These are phyloP conservation scores for Campylomormyrus tamandua DNA, from an alignment of 2,113 vertebrate genomes.

Conservation along the genomic window DNA sequence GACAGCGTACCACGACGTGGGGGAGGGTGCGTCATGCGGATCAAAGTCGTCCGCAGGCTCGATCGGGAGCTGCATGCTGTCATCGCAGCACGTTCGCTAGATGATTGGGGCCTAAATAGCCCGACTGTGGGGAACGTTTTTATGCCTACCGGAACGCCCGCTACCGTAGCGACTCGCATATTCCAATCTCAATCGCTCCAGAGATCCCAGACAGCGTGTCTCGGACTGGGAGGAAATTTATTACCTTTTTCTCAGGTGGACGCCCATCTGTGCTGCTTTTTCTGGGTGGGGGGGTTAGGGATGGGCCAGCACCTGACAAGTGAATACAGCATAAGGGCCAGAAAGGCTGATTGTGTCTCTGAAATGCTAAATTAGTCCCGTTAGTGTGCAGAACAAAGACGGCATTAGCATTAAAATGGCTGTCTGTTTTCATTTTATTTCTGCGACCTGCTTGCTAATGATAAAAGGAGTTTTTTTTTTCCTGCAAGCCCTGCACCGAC, in stretches of 20 bases:
- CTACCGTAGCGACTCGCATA: background rate
- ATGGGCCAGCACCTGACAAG: background rate
- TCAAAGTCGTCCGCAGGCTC: conserved; percentile 39
- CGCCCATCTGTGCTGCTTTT: background rate
- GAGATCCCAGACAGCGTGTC: background rate
- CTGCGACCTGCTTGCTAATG: background rate
- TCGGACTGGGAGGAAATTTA: background rate
- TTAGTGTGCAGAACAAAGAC: background rate
- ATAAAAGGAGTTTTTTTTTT: background rate
- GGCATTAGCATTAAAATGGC: background rate
- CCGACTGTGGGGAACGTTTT: background rate
- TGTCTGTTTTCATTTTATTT: background rate
- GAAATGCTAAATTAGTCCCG: background rate
- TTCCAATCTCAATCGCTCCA: background rate
- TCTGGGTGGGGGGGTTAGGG: background rate
- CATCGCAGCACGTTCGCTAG: background rate
- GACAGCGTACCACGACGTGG: conserved; percentile 26
- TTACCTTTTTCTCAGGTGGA: background rate
- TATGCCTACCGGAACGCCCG: background rate
- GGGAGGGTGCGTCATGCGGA: conserved; percentile 30
- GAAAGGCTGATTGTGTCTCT: background rate
- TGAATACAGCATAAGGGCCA: background rate
- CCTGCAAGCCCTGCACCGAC: background rate
- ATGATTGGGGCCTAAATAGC: background rate
- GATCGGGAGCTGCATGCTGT: conserved; percentile 32